Percentiles rank a stretch among this genome's conserved stretches.
These are phyloP conservation scores for Tipula helvola DNA, from an alignment of 2,888 invertebrate genomes.

Conservation along the genomic window DNA sequence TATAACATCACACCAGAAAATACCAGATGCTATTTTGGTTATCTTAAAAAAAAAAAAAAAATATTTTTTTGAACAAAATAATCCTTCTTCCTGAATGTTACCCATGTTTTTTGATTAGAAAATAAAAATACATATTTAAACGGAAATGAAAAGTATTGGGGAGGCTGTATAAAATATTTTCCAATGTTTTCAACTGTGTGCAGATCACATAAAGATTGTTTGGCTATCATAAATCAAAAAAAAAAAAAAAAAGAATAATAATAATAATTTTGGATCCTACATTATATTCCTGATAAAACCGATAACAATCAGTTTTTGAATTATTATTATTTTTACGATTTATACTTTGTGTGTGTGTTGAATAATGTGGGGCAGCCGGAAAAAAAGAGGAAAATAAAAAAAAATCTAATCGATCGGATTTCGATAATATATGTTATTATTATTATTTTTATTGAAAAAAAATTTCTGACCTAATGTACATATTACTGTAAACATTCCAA, in stretches of 20 bases:
- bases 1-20: background rate
- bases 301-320: conserved; percentile 4
- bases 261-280: background rate
- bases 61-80: background rate
- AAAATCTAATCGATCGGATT: background rate
- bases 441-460: background rate
- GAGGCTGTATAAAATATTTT: background rate
- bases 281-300: background rate
- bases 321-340: background rate
- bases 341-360: background rate
- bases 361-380: background rate
- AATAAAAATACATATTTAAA: background rate
- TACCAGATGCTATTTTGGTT: background rate
- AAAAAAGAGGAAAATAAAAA: background rate
- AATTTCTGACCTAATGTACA: background rate
- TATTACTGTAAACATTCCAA: background rate
- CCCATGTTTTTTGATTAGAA: background rate
- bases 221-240: background rate
- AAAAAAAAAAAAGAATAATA: background rate
- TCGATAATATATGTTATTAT: background rate
- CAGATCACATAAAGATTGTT: background rate
- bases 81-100: background rate
- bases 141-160: background rate
- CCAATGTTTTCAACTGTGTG: background rate
- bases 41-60: background rate